Evolutionary conservation across 2,888 invertebrate genomes (phyloP).

Genomic region (Rotaria sp.): DNA sequence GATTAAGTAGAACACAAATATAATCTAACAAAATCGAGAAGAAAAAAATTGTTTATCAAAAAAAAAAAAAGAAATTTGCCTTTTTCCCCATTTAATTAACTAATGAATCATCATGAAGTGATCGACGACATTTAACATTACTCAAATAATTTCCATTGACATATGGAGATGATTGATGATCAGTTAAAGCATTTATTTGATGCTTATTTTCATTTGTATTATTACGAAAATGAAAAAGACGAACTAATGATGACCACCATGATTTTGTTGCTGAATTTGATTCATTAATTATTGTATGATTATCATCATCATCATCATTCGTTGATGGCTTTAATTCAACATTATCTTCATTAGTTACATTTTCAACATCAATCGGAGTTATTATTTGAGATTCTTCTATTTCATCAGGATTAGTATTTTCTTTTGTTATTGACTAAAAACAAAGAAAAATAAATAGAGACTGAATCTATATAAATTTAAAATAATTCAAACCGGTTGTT

Average conservation of each 20-base stretch:
- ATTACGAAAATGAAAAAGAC: slow-evolving; percentile 1
- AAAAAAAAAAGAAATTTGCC: not conserved
- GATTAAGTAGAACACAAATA: slow-evolving; percentile 4
- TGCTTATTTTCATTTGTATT: not conserved
- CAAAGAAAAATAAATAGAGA: not conserved
- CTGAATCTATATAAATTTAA: not conserved
- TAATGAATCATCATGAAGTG: not conserved
- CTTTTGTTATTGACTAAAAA: not conserved
- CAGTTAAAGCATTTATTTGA: not conserved
- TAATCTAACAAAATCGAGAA: slow-evolving; percentile 14
- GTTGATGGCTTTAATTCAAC: not conserved
- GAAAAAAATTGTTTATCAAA: not conserved
- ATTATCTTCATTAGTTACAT: not conserved
- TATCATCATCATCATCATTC: not conserved
- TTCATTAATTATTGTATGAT: not conserved
- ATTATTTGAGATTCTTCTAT: not conserved
- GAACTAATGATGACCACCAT: slow-evolving; percentile 11
- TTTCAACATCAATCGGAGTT: not conserved
- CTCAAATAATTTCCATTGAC: not conserved
- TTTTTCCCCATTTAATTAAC: not conserved
- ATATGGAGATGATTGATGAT: not conserved
- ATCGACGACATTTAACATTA: slow-evolving; percentile 18
- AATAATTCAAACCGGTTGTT: not conserved
- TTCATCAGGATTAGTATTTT: not conserved
- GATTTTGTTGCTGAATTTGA: not conserved